These are phyloP conservation scores for Oscarella lobularis DNA, from an alignment of 37 sponge, comb jelly and placozoan species.

Conservation along the genomic window DNA sequence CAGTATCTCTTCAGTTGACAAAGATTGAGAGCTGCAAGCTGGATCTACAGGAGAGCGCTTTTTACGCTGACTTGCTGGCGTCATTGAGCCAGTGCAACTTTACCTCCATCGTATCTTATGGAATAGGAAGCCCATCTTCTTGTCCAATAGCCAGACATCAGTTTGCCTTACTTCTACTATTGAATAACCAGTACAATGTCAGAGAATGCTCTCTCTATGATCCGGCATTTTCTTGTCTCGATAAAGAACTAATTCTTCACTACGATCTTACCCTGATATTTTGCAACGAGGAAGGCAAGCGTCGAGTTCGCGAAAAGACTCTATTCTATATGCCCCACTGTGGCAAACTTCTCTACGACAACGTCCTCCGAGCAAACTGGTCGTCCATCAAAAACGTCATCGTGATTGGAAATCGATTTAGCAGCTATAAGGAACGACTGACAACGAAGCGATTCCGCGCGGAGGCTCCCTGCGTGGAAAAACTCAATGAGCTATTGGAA, in stretches of 20 bases:
- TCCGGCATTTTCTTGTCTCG: background rate
- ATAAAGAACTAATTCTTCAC: background rate
- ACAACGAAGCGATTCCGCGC: background rate
- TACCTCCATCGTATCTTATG: background rate
- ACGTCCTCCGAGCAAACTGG: conserved; percentile 47
- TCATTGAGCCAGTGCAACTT: background rate
- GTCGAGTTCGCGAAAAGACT: conserved; percentile 11
- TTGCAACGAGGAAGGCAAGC: conserved; percentile 13
- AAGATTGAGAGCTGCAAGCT: background rate
- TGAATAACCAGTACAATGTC: background rate
- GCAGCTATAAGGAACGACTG: conserved; percentile 28
- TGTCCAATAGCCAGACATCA: background rate
- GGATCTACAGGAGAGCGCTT: background rate
- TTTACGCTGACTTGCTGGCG: background rate
- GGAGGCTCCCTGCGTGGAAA: background rate
- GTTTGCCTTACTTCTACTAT: background rate
- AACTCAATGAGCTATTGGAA: background rate
- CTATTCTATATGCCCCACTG: conserved; percentile 54
- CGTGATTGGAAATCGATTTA: conserved; percentile 52
- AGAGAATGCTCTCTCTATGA: background rate
- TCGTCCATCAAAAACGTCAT: conserved; percentile 12
- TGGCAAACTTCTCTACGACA: conserved; percentile 39
- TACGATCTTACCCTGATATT: background rate
- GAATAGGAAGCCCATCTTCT: background rate
- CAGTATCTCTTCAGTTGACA: too few species aligned